Percentiles rank a stretch among this genome's conserved stretches.
Evolutionary conservation across 2,888 invertebrate species (phyloP).

Genomic region (Cantharis rustica): DNA sequence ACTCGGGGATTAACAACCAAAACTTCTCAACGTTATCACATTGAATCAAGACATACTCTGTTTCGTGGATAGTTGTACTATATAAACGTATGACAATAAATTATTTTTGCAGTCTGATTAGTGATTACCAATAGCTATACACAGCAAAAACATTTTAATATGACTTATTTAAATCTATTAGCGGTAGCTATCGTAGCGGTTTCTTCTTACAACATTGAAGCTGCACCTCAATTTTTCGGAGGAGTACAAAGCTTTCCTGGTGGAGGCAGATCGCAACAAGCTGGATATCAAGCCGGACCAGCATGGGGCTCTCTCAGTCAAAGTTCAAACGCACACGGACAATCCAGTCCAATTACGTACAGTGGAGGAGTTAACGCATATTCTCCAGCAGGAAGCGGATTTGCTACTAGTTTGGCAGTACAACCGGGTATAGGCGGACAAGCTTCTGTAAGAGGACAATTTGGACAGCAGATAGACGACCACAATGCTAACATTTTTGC

Average conservation of each 20-base stretch:
- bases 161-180: background rate
- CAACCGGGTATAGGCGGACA: slow-evolving; percentile 17
- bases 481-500: slow-evolving; percentile 4
- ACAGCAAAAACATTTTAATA: background rate
- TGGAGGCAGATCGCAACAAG: slow-evolving; percentile 9
- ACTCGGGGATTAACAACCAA: background rate
- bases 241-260: slow-evolving; percentile 1
- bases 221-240: slow-evolving; percentile 17
- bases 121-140: too few species aligned
- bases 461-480: background rate
- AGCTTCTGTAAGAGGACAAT: slow-evolving; percentile 4
- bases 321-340: slow-evolving; percentile 7
- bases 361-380: slow-evolving; percentile 7
- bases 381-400: background rate
- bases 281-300: slow-evolving; percentile 21
- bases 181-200: background rate
- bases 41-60: background rate
- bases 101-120: too few species aligned
- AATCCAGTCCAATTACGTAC: slow-evolving; percentile 7
- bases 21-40: too few species aligned
- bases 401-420: background rate
- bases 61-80: background rate
- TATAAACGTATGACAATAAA: background rate
- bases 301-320: slow-evolving; percentile 25
- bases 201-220: background rate